Evolutionary conservation across 2,113 vertebrate species (phyloP), one percentile per base, ranked within the genome.

Genomic region (Actinemys pallida): DNA sequence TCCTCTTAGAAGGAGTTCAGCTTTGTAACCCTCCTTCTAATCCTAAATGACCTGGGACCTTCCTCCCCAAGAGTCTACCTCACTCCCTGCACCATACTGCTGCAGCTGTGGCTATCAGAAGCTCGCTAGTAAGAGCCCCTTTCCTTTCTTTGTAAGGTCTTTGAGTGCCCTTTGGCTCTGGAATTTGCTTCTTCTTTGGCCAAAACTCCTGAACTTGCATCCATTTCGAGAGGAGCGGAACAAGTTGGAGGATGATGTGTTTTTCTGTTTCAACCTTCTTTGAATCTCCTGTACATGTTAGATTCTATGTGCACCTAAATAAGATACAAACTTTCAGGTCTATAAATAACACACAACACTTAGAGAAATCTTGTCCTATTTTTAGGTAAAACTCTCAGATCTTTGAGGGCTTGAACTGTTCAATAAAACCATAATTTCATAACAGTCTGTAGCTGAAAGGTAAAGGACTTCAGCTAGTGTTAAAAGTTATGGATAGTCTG

Each of bases 401-500:
- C 69, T 69, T 82, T 17, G 27, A 84, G 5, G 35, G 8, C 56
- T 94, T 85, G 54, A 84, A 1, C 3, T 83, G 84, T 1, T 39
- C 9, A 25, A 52, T 47, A 91, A 83, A 90, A 29, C 1, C 29
- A 5, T 57, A 10, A 5, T 69, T 92, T 89, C n/a, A 88, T 88
- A 47, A 31, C 47, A 86, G 52, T 93, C 94, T 86, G 50, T 0
- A 79, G 75, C 92, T 92, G 75, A 89, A 93, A 91, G 35, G 16
- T 6, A 13, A 87, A 31, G 47, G 8, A 52, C 54, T 69, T 29
- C 62, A 75, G 69, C 69, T 42, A 75, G 29, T 9, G 83, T 78
- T 94, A 88, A 81, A 88, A 50, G 80, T 78, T 47, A 22, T 94
- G 90, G 88, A 27, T 59, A 96, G 90, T 92, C 84, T 90, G 4